Conservation (phyloP, 2,797 vertebrate species). For the Aythya fuligula region DNA sequence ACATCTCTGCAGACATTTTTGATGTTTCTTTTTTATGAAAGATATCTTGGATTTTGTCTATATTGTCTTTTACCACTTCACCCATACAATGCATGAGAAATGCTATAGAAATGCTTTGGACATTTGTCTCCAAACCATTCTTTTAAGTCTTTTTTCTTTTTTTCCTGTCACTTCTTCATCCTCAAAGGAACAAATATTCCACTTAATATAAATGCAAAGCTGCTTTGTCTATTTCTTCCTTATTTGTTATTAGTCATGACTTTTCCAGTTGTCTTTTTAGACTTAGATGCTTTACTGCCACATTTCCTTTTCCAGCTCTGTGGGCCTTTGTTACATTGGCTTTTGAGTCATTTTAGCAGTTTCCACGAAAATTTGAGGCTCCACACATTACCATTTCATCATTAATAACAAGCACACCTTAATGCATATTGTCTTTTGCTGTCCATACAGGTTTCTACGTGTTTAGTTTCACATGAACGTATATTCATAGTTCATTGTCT, state of each 20-base stretch:
- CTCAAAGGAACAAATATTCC: neutral
- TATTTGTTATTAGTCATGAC: neutral
- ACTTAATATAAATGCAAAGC: neutral
- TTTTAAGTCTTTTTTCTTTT: neutral
- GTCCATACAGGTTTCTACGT: neutral
- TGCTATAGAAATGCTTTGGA: neutral
- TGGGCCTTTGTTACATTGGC: neutral
- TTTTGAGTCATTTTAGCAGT: neutral
- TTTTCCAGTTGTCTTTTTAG: neutral
- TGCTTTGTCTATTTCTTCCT: neutral
- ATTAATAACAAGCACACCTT: neutral
- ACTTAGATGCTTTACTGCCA: neutral
- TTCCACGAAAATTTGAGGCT: neutral
- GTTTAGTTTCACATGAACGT: neutral
- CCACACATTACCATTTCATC: accelerated
- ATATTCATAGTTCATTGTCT: neutral
- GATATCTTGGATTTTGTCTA: neutral
- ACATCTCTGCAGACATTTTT: neutral
- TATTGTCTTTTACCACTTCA: neutral
- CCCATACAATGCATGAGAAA: neutral
- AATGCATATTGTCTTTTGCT: neutral
- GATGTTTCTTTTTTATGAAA: neutral
- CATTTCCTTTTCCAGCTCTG: neutral
- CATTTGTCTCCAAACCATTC: neutral
- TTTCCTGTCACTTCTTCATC: neutral